phyloP scores from a whole-genome alignment of 1,140 invertebrate genomes.

The Tetragonula clypearis region DNA sequence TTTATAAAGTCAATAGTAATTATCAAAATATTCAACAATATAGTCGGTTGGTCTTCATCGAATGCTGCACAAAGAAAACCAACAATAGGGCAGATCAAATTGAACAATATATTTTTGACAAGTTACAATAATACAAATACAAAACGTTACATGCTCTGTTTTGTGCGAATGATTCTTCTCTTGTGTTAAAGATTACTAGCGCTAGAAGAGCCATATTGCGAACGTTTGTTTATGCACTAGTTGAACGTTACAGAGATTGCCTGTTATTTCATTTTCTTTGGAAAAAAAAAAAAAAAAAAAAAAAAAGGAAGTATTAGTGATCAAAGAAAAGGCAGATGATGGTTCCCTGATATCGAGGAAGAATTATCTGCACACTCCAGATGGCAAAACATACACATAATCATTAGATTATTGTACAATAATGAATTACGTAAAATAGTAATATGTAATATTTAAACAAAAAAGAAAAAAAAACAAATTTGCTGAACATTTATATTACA shows the following conservation, averaged over 20 bases:
- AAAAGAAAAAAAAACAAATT: slow-evolving; percentile 61
- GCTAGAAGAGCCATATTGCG: slow-evolving; percentile 25
- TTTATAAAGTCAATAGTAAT: background rate
- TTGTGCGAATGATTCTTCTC: slow-evolving; percentile 70
- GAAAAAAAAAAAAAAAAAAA: background rate
- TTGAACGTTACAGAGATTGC: slow-evolving; percentile 45
- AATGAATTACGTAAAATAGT: slow-evolving; percentile 74
- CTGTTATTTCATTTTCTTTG: slow-evolving; percentile 24
- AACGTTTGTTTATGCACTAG: slow-evolving; percentile 51
- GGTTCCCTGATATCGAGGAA: slow-evolving; percentile 48
- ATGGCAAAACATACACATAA: slow-evolving; percentile 76
- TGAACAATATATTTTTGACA: slow-evolving; percentile 81
- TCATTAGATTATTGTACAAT: slow-evolving; percentile 80
- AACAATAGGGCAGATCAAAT: slow-evolving; percentile 78
- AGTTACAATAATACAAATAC: slow-evolving; percentile 74
- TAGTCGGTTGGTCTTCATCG: background rate
- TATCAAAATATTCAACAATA: background rate
- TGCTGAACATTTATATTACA: slow-evolving; percentile 73
- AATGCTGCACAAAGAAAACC: slow-evolving; percentile 72
- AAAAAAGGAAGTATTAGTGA: background rate
- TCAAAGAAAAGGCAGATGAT: slow-evolving; percentile 8
- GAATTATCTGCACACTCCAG: slow-evolving; percentile 69
- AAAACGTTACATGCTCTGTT: slow-evolving; percentile 72
- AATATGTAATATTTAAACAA: slow-evolving; percentile 66
- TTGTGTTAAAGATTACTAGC: slow-evolving; percentile 28